Conservation (phyloP, 2,888 invertebrate species). For the Caenorhabditis sp. region DNA sequence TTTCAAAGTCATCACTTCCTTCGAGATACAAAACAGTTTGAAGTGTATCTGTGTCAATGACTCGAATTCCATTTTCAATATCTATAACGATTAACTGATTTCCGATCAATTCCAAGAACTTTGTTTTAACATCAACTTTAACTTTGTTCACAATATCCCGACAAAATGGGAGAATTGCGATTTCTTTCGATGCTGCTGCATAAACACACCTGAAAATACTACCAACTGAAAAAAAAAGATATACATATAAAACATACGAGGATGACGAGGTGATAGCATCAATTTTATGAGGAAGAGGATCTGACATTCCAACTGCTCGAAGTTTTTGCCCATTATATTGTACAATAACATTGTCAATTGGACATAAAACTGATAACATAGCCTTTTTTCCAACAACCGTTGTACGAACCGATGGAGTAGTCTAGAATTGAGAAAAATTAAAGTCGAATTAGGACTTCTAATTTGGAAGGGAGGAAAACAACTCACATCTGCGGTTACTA, state of each 20-base stretch:
- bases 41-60: constrained; percentile 46
- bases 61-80: constrained; percentile 42
- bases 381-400: constrained; percentile 28
- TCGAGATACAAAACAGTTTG: constrained; percentile 51
- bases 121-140: constrained; percentile 2
- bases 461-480: not conserved
- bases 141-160: constrained; percentile 26
- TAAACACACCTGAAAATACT: constrained; percentile 38
- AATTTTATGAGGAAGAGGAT: constrained; percentile 32
- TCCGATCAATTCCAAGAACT: constrained; percentile 4
- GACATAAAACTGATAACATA: constrained; percentile 38
- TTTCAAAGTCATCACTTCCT: constrained; percentile 76
- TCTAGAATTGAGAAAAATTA: no score
- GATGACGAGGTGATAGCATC: constrained; percentile 32
- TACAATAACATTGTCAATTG: constrained; percentile 44
- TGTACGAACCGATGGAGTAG: constrained; percentile 17
- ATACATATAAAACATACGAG: constrained; percentile 12
- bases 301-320: constrained; percentile 32
- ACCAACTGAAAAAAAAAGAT: no score
- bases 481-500: constrained; percentile 27
- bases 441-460: constrained; percentile 6
- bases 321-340: constrained; percentile 44
- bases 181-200: constrained; percentile 38
- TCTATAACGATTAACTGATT: constrained; percentile 44
- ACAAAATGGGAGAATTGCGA: constrained; percentile 46